A percentile compares a stretch with the other conserved stretches of the same genome.
These are phyloP conservation scores for Phalera bucephala DNA, from an alignment of 2,888 invertebrate genomes.

Conservation along the genomic window DNA sequence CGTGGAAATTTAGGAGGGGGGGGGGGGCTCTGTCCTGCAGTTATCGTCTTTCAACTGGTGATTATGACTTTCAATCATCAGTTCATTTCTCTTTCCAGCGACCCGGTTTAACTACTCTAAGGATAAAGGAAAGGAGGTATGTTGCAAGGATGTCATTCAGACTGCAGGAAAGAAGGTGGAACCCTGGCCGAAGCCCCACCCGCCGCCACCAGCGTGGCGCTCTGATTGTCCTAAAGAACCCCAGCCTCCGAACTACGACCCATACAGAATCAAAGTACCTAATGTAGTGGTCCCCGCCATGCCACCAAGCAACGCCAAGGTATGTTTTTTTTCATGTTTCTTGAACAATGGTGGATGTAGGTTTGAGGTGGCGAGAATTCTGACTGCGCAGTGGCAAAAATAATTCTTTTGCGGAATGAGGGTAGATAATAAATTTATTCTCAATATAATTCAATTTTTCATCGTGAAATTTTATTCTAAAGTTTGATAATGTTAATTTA, in stretches of 20 bases:
- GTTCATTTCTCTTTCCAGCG: conserved; percentile 28
- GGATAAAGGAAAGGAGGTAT: conserved; percentile 35
- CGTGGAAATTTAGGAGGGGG: no score
- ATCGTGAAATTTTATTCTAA: no score
- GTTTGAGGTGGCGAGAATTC: no score
- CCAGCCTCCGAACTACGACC: conserved; percentile 67
- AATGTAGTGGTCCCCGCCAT: conserved; percentile 65
- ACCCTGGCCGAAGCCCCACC: conserved; percentile 57
- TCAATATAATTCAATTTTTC: no score
- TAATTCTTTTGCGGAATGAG: no score
- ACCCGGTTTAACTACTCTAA: conserved; percentile 43
- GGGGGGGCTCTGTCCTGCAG: background rate
- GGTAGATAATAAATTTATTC: no score
- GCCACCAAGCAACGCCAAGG: conserved; percentile 67
- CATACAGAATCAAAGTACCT: conserved; percentile 69
- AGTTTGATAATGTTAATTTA: no score
- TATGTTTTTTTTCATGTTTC: no score
- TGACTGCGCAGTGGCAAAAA: no score
- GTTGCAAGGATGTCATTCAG: conserved; percentile 54
- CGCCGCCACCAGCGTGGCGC: conserved; percentile 51
- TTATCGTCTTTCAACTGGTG: no score
- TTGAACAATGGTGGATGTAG: no score
- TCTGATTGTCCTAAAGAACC: conserved; percentile 51
- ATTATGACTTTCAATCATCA: no score
- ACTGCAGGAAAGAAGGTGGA: conserved; percentile 53